These are phyloP conservation scores for Macropis europaea DNA, from an alignment of 2,888 invertebrate species.

Conservation along the genomic window DNA sequence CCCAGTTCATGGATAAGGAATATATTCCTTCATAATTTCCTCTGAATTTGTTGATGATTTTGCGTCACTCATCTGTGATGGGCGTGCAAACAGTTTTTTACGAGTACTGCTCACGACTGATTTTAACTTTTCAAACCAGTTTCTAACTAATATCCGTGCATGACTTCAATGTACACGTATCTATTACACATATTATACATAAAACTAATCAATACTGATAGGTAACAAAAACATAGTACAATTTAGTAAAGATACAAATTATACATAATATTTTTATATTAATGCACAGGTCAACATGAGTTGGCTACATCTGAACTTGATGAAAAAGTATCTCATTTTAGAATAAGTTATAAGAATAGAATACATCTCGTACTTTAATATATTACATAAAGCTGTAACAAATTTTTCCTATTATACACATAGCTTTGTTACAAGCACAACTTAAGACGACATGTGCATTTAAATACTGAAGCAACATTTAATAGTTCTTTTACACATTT, in stretches of 20 bases:
- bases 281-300: slow-evolving; percentile 49
- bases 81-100: slow-evolving; percentile 26
- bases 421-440: slow-evolving; percentile 40
- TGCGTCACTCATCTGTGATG: slow-evolving; percentile 18
- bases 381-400: slow-evolving; percentile 38
- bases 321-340: slow-evolving; percentile 23
- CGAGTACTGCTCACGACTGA: slow-evolving; percentile 36
- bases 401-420: slow-evolving; percentile 21
- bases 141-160: slow-evolving; percentile 42
- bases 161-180: slow-evolving; percentile 38
- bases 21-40: slow-evolving; percentile 1
- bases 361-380: slow-evolving; percentile 20
- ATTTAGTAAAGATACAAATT: slow-evolving; percentile 44
- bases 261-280: slow-evolving; percentile 41
- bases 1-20: slow-evolving; percentile 1
- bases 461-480: slow-evolving; percentile 49
- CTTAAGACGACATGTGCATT: slow-evolving; percentile 49
- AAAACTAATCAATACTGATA: slow-evolving; percentile 55
- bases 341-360: slow-evolving; percentile 33
- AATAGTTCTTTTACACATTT: slow-evolving; percentile 9
- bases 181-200: slow-evolving; percentile 36
- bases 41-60: slow-evolving; percentile 4
- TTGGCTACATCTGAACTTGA: slow-evolving; percentile 21
- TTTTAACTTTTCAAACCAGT: slow-evolving; percentile 28
- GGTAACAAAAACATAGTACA: slow-evolving; percentile 53